Base-by-base conservation (phyloP, 2,888 invertebrate species). In the Prostheceraeus crozeri region DNA sequence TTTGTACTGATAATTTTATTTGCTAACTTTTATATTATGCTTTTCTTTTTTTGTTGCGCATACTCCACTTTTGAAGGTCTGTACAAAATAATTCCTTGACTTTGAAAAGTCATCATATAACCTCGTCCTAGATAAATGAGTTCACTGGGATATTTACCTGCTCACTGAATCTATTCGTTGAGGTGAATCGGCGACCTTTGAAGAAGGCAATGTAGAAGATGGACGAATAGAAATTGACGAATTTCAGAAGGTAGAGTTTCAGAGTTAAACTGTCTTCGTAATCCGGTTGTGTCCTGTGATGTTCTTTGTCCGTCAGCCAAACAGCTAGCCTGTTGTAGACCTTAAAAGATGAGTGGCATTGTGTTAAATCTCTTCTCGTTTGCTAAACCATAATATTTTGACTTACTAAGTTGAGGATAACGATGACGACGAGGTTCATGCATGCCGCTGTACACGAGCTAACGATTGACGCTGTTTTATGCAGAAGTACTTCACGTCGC, bases 161-260 rank as follows among this genome's bases (percentile, higher is more conserved):
- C 10, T 33, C n/a, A 33, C 33, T 10, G 33, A 33, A n/a, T 33
- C 33, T 30, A 61, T 54, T 54, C 14, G 40, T 23, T 23, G 23
- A n/a, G n/a, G n/a, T n/a, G n/a, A n/a, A n/a, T n/a, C n/a, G n/a
- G n/a, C n/a, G n/a, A n/a, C 87, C 89, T 82, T 94, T 94, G 75
- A 96, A 91, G 76, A 96, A 96, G 0, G 96, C 96, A 66, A 94
- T 90, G 75, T 94, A 94, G 79, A 94, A 89, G 72, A 94, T 88
- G 1, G 91, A 90, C 10, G 90, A 87, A 78, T 94, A 94, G 76
- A 89, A 91, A 77, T 94, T 94, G 59, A 94, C 88, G 78, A 94
- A 94, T 78, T 94, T 89, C 19, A 94, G 81, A 0, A 90, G 78
- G 75, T 91, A 94, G 70, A 94, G 89, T 79, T 94, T 94, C 51